Evolutionary conservation across 2,113 vertebrate species (phyloP).

Genomic region (pig (Sus scrofa)): T2T-Sscrofa CM000812.6:20877501-20878000

Average conservation of each 20-base stretch:
- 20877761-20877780: conserved; percentile 26
- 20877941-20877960: background rate
- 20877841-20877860: background rate
- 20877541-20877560: background rate
- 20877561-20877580: background rate
- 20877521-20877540: background rate
- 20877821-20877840: background rate
- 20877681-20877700: conserved; percentile 98
- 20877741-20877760: background rate
- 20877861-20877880: background rate
- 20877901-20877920: background rate
- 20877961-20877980: background rate
- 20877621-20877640: conserved; percentile 96
- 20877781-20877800: background rate
- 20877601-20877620: conserved; percentile 95
- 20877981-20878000: background rate
- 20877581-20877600: conserved; percentile 94
- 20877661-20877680: conserved; percentile 98
- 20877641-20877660: conserved; percentile 98
- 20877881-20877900: background rate
- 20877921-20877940: background rate
- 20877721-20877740: conserved; percentile 95
- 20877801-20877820: background rate
- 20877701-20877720: conserved; percentile 98
- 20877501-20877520: background rate